Evolutionary conservation across 2,113 vertebrate genomes (phyloP), one percentile per base, ranked within the genome.

Genomic region (Hypomesus transpacificus): DNA sequence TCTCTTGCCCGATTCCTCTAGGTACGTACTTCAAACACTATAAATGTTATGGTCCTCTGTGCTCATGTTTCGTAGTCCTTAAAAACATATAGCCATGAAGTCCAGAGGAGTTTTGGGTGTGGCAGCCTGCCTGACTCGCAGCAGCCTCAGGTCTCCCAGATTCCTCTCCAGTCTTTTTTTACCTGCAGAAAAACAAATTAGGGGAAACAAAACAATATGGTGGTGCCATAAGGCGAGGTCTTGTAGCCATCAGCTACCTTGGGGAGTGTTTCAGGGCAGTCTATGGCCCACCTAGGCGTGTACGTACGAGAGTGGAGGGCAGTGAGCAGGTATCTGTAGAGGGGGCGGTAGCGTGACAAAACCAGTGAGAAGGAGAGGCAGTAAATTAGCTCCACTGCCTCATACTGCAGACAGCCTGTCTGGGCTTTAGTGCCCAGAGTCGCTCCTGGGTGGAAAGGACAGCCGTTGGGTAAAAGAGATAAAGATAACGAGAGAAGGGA

Each of bases 301-400:
- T 70, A 88, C 90, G 16, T 85, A 93, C 91, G 67, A 76, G 79
- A 87, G 20, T 78, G 85, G 22, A 92, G 86, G 17, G 69, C 78
- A 26, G 78, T 65, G n/a, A 91, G 75, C 20, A 92, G 75, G 22
- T 61, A 18, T 68, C 72, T 83, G 65, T 93, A 93, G 1, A 79
- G 28, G 3, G 21, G 50, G 2, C 86, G 81, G 24, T 90, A 82
- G 3, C 58, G 76, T 0, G 80, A 85, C 73, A 92, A 66, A 50
- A 91, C 84, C 3, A 74, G 69, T 22, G 82, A 20, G 68, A 93
- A 91, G n/a, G 86, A 85, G 17, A 91, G 75, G 75, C 89, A 92
- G 84, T 90, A 91, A 18, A 92, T 70, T 60, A 93, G 71, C 81
- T 91, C 82, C 69, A 93, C 88, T 0, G 90, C 90, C 66, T 92